Evolutionary conservation across 2,113 vertebrate genomes (phyloP), one percentile per base, ranked within the genome.

Genomic region (Oryzias curvinotus): DNA sequence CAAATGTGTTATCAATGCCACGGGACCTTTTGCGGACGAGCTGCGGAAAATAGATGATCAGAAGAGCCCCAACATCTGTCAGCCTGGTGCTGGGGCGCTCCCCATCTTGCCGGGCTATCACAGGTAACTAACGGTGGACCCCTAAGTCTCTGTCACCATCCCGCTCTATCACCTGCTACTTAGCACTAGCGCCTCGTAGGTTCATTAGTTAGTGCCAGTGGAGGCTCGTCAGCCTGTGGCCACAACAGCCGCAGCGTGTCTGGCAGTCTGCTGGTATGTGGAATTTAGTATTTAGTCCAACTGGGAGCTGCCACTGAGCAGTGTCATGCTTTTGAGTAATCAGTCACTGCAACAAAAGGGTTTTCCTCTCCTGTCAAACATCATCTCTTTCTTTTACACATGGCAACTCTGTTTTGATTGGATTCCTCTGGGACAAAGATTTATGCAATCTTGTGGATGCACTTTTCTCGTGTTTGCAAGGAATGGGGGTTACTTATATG

Each of bases 1-100:
- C 94, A 99, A 98, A 91, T 98, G 96, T 90, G 96, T 99, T 91
- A 96, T 98, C 96, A 98, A 97, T 89, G 96, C 95, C 68, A 97
- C 94, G 3, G 96, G 95, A 90, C 95, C 95, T 85, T 98, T 98
- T 93, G 96, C 94, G 69, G 95, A 98, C 85, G 83, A 88, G 0
- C 86, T 92, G 86, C 90, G 91, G 87, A 95, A 94, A 94, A 98
- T 97, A 95, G 95, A 98, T 87, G 93, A 98, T 89, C 79, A 93
- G 87, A 54, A 88, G 18, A 91, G 92, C 44, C 46, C 88, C 42
- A 93, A 94, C 86, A 98, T 98, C 93, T 98, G 94, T 88, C 95
- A 98, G 91, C 90, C 92, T 1, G 93, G 92, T 2, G 94, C 93
- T 0, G 95, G 93, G n/a, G 94, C 94, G 75, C 95, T 95, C 52